Evolutionary conservation across 1,140 invertebrate genomes (phyloP), one percentile per base, ranked within the genome.

Genomic region (Aphidius gifuensis): DNA sequence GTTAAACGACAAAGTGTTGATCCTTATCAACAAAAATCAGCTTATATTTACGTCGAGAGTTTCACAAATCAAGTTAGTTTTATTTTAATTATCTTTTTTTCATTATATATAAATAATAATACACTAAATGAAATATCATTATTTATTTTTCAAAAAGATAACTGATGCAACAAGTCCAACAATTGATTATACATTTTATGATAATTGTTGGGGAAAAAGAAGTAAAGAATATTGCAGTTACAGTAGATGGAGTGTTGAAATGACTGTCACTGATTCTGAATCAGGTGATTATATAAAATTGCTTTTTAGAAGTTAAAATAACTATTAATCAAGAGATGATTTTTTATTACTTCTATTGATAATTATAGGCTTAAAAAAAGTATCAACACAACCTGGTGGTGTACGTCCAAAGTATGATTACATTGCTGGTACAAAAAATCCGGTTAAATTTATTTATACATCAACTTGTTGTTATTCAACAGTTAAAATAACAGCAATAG

Each of bases 401-500:
- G 53, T 84, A 43, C 76, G 78, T 62, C 68, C 81, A 60, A 65
- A 76, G 11, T 61, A 70, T 7, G 69, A 72, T 21, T 88, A 85
- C 62, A 81, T 84, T n/a, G 83, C 84, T 4, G 87, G 87, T 2
- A 83, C 83, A 0, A 79, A 82, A 21, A 80, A 83, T 38, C 79
- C 83, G 8, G 74, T 86, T 5, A 79, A 74, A 46, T 85, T 86
- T 16, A 82, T 81, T 7, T 88, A 88, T 68, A 80, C 83, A 40
- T 81, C 85, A 2, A 85, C 82, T 0, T 89, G 87, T 65, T 89
- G 87, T 66, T 76, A 83, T 5, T 83, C 85, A 0, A 74, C 80
- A 38, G 81, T 87, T 3, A 74, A 84, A 39, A 70, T 89, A 3
- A 84, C 81, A 11, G 86, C 84, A 0, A 79, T 80, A 9, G 86